Base-by-base conservation (phyloP, 2,113 vertebrate species). In the Cryptotis parvus region DNA sequence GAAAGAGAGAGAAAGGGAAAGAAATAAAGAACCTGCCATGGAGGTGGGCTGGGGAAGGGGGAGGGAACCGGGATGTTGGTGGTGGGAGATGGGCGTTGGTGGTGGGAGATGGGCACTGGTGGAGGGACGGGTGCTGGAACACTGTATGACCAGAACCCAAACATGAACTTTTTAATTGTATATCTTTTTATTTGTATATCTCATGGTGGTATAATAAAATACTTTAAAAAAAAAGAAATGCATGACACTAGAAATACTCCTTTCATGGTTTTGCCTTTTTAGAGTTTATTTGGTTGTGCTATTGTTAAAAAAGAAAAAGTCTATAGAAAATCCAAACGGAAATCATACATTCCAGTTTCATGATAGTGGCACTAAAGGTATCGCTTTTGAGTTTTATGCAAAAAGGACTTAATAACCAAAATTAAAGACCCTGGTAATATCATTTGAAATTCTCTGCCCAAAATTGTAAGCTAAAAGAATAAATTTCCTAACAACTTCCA, bases 231-330 rank as follows among this genome's bases (percentile, higher is more conserved):
- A 92, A 89, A 29, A 31, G 18, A 83, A 89, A 73, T 84, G 11
- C 20, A 66, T 88, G 73, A 94, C 88, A 95, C 93, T 94, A 80
- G 93, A 94, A 81, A 94, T 95, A 94, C 61, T 45, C 63, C 45
- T 95, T 96, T 95, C 80, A 95, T 92, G 84, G 95, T 91, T 63
- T 91, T 90, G 69, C 41, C 69, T 95, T 95, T n/a, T 95, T 41
- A 90, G 84, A 58, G 70, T 73, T 84, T 85, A 84, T 92, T 94
- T 95, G 84, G 84, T 94, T 77, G 70, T 37, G 73, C 9, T 78
- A 61, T 76, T 96, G 63, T 93, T 89, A 65, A 65, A 84, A 84
- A 84, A 58, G 16, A 68, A 55, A 43, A 89, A 68, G 58, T 20
- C 41, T 77, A 52, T 68, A 93, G 83, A 94, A 94, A 95, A 84